These are phyloP conservation scores for Ormyrus rosae DNA, from an alignment of 2,888 invertebrate species.

Conservation along the genomic window DNA sequence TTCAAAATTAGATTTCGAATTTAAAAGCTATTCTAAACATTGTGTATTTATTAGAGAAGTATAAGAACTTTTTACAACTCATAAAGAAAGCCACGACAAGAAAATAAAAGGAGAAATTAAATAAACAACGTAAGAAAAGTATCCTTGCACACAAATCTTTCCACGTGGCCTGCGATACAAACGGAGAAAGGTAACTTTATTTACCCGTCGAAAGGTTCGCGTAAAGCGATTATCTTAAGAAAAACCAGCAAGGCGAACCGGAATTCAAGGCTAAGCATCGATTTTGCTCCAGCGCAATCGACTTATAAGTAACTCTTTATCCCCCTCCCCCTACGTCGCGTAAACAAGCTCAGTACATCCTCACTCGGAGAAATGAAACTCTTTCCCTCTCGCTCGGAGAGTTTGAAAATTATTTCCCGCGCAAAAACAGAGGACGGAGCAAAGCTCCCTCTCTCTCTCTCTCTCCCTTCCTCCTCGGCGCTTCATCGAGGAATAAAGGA, in stretches of 20 bases:
- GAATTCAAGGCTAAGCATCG: neutral
- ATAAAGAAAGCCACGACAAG: too few species aligned
- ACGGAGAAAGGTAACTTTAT: too few species aligned
- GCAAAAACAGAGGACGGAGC: neutral
- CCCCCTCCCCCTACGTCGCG: neutral
- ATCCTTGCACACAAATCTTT: too few species aligned
- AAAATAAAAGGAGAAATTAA: too few species aligned
- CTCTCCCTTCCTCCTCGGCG: neutral
- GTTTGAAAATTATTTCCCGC: constrained; percentile 42
- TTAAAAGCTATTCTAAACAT: too few species aligned
- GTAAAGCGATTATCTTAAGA: too few species aligned
- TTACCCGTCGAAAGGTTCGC: too few species aligned
- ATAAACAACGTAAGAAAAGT: too few species aligned
- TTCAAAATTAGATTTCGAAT: too few species aligned
- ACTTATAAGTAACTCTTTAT: neutral
- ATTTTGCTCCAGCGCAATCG: neutral
- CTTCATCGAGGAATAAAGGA: constrained; percentile 29
- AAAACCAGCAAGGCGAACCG: neutral
- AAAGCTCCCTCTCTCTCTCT: neutral
- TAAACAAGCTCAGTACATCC: neutral
- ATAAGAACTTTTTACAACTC: too few species aligned
- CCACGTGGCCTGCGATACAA: too few species aligned
- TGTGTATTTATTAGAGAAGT: too few species aligned
- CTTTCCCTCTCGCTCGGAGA: neutral
- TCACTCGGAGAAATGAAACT: constrained; percentile 15